Conservation (phyloP, 2,888 invertebrate species). For the Willowsia nigromaculata region DNA sequence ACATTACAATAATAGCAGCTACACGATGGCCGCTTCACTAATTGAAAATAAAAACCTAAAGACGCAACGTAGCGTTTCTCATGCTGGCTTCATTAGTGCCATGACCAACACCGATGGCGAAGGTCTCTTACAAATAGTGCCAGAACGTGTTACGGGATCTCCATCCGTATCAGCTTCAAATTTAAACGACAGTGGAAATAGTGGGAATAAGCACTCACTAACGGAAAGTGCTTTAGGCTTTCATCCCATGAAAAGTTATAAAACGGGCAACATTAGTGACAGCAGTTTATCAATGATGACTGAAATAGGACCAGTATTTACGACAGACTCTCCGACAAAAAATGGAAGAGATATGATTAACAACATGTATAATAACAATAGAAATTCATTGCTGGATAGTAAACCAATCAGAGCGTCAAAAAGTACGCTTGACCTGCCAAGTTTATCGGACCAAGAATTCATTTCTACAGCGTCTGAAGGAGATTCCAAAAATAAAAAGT, state of each 20-base stretch:
- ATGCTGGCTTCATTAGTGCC: conserved; percentile 36
- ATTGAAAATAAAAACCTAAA: conserved; percentile 52
- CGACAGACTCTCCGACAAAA: conserved; percentile 23
- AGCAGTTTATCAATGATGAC: conserved; percentile 65
- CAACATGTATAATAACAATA: not conserved
- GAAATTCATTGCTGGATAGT: conserved; percentile 37
- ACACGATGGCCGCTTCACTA: conserved; percentile 58
- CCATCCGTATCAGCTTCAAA: conserved; percentile 30
- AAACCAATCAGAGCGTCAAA: conserved; percentile 63
- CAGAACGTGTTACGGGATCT: not conserved
- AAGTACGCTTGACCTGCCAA: conserved; percentile 63
- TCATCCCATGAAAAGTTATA: conserved; percentile 66
- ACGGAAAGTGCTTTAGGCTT: conserved; percentile 38
- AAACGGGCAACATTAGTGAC: conserved; percentile 58
- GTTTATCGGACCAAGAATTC: conserved; percentile 34
- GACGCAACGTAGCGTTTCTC: conserved; percentile 61
- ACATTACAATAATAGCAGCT: not conserved
- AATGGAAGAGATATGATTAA: not conserved
- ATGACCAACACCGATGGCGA: not conserved
- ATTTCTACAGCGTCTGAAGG: not conserved
- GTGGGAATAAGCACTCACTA: not conserved
- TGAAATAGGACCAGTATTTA: conserved; percentile 59
- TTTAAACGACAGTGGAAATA: not conserved
- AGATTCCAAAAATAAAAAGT: not conserved
- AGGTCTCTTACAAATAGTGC: not conserved